Conservation (phyloP, 2,797 vertebrate species). For the Sebastolobus altivelis region DNA sequence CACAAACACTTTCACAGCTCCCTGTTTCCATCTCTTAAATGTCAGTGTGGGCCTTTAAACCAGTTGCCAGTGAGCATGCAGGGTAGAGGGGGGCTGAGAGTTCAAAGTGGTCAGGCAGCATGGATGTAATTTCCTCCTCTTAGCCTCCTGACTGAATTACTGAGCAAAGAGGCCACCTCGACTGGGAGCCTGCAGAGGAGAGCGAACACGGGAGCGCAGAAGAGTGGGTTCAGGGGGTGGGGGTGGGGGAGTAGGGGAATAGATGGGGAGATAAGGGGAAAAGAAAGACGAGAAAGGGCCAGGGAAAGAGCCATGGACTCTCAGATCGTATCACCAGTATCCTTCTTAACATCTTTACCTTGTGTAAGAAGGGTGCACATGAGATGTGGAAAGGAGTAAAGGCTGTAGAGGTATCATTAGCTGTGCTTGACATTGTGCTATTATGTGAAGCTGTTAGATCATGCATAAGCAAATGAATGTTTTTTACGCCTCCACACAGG, state of each 20-base stretch:
- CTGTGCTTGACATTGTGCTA: slow-evolving; percentile 33
- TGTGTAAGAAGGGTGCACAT: slow-evolving; percentile 9
- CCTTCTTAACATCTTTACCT: slow-evolving; percentile 46
- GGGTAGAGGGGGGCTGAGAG: slow-evolving; percentile 28
- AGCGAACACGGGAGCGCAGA: slow-evolving; percentile 16
- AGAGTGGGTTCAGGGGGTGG: slow-evolving; percentile 14
- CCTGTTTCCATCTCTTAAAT: slow-evolving; percentile 69
- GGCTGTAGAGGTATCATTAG: slow-evolving; percentile 23
- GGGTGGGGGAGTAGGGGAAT: background rate
- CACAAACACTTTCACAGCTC: slow-evolving; percentile 45
- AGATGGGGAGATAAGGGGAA: slow-evolving; percentile 58
- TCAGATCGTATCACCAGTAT: slow-evolving; percentile 49
- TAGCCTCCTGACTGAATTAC: slow-evolving; percentile 73
- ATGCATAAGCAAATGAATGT: background rate
- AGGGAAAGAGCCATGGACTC: slow-evolving; percentile 26
- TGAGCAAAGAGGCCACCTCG: slow-evolving; percentile 59
- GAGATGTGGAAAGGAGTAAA: slow-evolving; percentile 16
- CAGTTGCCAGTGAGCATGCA: slow-evolving; percentile 54
- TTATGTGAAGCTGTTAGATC: slow-evolving; percentile 16
- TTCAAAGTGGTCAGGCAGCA: slow-evolving; percentile 67
- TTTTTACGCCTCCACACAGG: background rate
- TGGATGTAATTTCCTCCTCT: slow-evolving; percentile 75
- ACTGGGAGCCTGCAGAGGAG: slow-evolving; percentile 37
- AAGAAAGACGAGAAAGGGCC: slow-evolving; percentile 29
- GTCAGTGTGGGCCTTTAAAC: slow-evolving; percentile 67